Conservation (phyloP, 2,888 invertebrate genomes). For the Dascillus cervinus region DNA sequence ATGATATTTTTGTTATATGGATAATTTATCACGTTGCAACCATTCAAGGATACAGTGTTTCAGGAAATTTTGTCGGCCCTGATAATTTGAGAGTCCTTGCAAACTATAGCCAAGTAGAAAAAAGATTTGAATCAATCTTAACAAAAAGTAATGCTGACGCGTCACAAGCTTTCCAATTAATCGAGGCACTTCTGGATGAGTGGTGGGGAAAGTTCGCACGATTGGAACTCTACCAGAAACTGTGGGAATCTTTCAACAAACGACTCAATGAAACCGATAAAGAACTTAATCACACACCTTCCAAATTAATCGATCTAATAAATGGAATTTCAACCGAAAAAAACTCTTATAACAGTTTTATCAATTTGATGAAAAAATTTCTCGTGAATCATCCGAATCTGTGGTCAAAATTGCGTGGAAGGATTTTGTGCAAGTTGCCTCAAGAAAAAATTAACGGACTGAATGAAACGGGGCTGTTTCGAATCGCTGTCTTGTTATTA, state of each 20-base stretch:
- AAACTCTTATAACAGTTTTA: slow-evolving; percentile 34
- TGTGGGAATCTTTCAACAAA: slow-evolving; percentile 40
- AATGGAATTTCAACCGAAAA: slow-evolving; percentile 23
- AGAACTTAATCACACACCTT: slow-evolving; percentile 2
- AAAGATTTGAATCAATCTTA: slow-evolving; percentile 24
- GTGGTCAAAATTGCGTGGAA: slow-evolving; percentile 38
- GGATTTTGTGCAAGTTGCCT: slow-evolving; percentile 39
- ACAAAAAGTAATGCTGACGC: slow-evolving; percentile 20
- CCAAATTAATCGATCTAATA: slow-evolving; percentile 20
- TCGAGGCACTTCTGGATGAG: slow-evolving; percentile 28
- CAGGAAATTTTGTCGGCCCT: slow-evolving; percentile 14
- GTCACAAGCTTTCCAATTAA: slow-evolving; percentile 23
- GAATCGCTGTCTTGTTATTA: slow-evolving; percentile 32
- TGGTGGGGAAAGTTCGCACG: slow-evolving; percentile 32
- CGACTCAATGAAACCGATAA: slow-evolving; percentile 15
- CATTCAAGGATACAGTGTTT: slow-evolving; percentile 17
- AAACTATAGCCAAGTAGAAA: slow-evolving; percentile 29
- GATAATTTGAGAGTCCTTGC: slow-evolving; percentile 18
- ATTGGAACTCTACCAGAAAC: slow-evolving; percentile 32
- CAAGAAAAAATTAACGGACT: slow-evolving; percentile 35
- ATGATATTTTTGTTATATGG: slow-evolving; percentile 28
- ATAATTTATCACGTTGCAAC: slow-evolving; percentile 27
- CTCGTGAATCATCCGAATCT: slow-evolving; percentile 31
- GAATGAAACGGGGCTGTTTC: slow-evolving; percentile 29
- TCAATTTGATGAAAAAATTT: slow-evolving; percentile 31